Percentiles rank a stretch among this genome's conserved stretches.
These are phyloP conservation scores for Elysia crispata DNA, from an alignment of 2,888 invertebrate genomes.

Conservation along the genomic window DNA sequence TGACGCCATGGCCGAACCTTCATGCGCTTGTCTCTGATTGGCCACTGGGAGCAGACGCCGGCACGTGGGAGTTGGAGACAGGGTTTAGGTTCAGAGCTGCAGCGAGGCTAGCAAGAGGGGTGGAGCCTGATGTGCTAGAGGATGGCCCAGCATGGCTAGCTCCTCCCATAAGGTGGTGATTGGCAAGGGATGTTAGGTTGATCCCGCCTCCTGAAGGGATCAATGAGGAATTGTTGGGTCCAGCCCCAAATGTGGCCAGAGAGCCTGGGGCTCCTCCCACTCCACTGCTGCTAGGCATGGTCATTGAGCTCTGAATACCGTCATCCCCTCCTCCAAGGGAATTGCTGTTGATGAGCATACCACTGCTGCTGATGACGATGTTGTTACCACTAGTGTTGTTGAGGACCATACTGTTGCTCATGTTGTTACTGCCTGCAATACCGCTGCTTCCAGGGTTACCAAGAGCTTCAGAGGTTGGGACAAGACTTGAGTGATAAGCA, in stretches of 20 bases:
- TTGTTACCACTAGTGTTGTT: conserved; percentile 15
- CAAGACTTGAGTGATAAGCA: conserved; percentile 46
- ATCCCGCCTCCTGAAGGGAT: conserved; percentile 28
- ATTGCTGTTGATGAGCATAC: conserved; percentile 28
- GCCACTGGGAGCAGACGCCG: conserved; percentile 38
- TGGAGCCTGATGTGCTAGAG: conserved; percentile 24
- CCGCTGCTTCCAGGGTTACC: conserved; percentile 28
- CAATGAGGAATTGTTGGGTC: too few species aligned
- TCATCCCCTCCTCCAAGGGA: conserved; percentile 30
- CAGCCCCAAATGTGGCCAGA: not conserved
- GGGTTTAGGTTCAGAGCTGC: conserved; percentile 13
- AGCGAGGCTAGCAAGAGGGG: conserved; percentile 12
- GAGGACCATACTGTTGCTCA: not conserved
- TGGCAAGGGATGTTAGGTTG: conserved; percentile 29
- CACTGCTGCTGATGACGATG: conserved; percentile 5
- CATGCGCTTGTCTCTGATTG: conserved; percentile 52
- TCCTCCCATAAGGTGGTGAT: conserved; percentile 36
- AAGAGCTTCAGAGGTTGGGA: conserved; percentile 45
- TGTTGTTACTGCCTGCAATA: conserved; percentile 12
- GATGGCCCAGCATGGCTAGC: conserved; percentile 21
- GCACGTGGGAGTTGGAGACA: conserved; percentile 36
- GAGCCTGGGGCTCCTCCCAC: not conserved
- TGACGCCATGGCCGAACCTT: conserved; percentile 47
- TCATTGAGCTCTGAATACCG: conserved; percentile 1
- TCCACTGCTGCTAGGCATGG: not conserved